Evolutionary conservation across 2,888 invertebrate species (phyloP).

Genomic region (Timandra comae): DNA sequence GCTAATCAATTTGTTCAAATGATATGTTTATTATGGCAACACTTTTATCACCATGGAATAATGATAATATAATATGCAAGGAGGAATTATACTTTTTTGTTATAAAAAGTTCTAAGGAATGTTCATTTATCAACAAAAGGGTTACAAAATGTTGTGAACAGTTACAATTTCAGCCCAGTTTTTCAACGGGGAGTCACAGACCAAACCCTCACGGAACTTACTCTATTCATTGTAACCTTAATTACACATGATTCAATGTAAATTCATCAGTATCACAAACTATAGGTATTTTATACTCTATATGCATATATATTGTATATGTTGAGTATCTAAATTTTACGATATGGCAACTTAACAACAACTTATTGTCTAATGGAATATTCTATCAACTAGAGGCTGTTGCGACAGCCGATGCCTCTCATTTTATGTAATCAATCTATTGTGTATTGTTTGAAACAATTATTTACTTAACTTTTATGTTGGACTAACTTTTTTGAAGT

Average conservation of each 20-base stretch:
- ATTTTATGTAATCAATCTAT: conserved; percentile 10
- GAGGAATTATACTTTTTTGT: too few relatives aligned
- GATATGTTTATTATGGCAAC: conserved; percentile 2
- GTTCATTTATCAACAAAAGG: too few relatives aligned
- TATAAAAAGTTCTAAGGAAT: too few relatives aligned
- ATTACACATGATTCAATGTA: conserved; percentile 62
- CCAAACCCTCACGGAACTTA: conserved; percentile 16
- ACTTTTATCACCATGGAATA: too few relatives aligned
- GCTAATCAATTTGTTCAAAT: conserved; percentile 10
- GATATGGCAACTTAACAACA: conserved; percentile 74
- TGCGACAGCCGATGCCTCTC: conserved; percentile 3
- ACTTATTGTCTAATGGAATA: conserved; percentile 76
- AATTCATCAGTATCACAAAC: conserved; percentile 74
- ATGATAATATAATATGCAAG: too few relatives aligned
- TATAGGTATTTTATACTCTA: conserved; percentile 67
- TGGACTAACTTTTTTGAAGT: too few relatives aligned
- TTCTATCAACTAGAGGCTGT: conserved; percentile 32
- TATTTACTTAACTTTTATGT: too few relatives aligned
- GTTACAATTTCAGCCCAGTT: too few relatives aligned
- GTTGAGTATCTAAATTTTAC: conserved; percentile 72
- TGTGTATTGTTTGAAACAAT: too few relatives aligned
- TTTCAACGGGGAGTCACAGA: too few relatives aligned
- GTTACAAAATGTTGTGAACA: too few relatives aligned
- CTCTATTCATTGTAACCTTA: conserved; percentile 35
- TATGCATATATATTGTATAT: conserved; percentile 60